These are phyloP conservation scores for Anguilla rostrata DNA, from an alignment of 2,113 vertebrate genomes.

Conservation along the genomic window DNA sequence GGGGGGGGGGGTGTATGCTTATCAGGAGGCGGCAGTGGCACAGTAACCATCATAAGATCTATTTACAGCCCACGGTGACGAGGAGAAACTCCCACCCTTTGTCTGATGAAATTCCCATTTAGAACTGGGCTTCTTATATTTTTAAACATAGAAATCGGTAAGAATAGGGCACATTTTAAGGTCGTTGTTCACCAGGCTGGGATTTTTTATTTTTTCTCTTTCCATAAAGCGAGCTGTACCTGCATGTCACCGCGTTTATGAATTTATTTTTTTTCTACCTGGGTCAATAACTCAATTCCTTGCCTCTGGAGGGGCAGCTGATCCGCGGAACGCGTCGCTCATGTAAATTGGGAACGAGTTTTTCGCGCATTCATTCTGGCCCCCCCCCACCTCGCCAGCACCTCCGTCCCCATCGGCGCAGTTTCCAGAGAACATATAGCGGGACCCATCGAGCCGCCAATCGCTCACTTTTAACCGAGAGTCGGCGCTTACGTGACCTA, in stretches of 20 bases:
- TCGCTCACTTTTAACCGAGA: background rate
- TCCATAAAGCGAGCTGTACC: background rate
- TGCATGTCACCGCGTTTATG: background rate
- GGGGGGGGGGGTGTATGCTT: constrained; percentile 34
- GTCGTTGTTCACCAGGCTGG: background rate
- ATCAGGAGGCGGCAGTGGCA: constrained; percentile 57
- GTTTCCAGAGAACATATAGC: background rate
- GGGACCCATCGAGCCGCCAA: background rate
- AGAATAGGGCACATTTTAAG: background rate
- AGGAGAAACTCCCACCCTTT: constrained; percentile 3
- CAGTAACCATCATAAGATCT: constrained; percentile 50
- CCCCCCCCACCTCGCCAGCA: too few relatives aligned
- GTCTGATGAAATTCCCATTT: constrained; percentile 1
- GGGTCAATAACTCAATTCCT: background rate
- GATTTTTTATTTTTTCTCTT: background rate
- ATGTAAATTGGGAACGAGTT: background rate
- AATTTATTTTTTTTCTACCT: background rate
- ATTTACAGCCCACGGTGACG: constrained; percentile 43
- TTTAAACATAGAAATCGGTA: too few relatives aligned
- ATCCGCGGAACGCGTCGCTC: background rate
- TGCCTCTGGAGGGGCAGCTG: background rate
- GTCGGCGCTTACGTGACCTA: background rate
- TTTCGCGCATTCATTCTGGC: background rate
- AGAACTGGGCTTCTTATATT: background rate
- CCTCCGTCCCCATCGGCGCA: background rate